Conservation (phyloP, 1,140 invertebrate species). For the Euura saliciscinereae region DNA sequence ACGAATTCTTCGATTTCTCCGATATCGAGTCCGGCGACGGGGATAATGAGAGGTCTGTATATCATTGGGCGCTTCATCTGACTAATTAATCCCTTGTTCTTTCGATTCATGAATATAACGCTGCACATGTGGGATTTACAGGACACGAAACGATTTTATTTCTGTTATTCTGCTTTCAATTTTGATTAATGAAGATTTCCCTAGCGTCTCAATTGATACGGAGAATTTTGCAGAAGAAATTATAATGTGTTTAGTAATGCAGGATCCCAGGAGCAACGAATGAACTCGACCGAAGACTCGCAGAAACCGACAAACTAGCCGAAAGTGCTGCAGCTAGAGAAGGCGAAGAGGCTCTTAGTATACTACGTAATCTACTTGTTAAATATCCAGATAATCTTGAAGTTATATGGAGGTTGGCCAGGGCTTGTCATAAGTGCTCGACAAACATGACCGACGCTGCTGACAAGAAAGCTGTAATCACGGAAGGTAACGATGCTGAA, state of each 20-base stretch:
- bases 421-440: slow-evolving; percentile 66
- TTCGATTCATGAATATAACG: too few relatives aligned
- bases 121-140: too few relatives aligned
- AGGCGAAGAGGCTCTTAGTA: slow-evolving; percentile 41
- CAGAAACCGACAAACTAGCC: slow-evolving; percentile 38
- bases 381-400: slow-evolving; percentile 58
- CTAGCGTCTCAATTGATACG: too few relatives aligned
- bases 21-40: slow-evolving; percentile 45
- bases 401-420: slow-evolving; percentile 73
- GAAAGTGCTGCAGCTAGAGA: slow-evolving; percentile 35
- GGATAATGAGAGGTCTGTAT: slow-evolving; percentile 47
- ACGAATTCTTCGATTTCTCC: slow-evolving; percentile 59
- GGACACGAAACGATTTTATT: too few relatives aligned
- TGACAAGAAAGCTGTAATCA: slow-evolving; percentile 61
- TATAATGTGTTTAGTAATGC: slow-evolving; percentile 57
- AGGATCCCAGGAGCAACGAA: slow-evolving; percentile 47
- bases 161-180: too few relatives aligned
- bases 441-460: slow-evolving; percentile 56
- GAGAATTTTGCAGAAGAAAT: slow-evolving; percentile 50
- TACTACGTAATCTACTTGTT: slow-evolving; percentile 47
- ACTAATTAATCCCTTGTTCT: neutral
- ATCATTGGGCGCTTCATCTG: too few relatives aligned
- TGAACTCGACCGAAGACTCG: slow-evolving; percentile 36
- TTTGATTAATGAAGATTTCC: too few relatives aligned
- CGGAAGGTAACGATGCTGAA: slow-evolving; percentile 61